Base-by-base conservation (phyloP, 2,888 invertebrate species). In the Eristalis arbustorum region DNA sequence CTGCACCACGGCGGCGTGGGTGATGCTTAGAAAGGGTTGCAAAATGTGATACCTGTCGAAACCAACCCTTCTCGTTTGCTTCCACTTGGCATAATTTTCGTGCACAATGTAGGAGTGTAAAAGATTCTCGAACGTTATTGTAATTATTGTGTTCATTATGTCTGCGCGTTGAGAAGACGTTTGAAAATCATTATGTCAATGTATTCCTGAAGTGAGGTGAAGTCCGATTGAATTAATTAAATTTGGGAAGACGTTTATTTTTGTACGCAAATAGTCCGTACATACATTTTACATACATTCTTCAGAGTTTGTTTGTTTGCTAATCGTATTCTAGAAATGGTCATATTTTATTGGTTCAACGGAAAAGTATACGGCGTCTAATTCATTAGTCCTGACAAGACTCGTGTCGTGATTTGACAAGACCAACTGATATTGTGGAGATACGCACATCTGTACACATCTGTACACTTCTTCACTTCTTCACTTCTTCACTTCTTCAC, bases 111-210 rank as follows among this genome's bases (percentile, higher is more conserved):
- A 57, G 62, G 63, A 63, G 25, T 40, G 25, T 23, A 37, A 23
- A 25, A 13, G 23, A 34, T 42, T 18, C 34, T 49, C 63, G 62
- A 34, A 42, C 57, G 57, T 77, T 34, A 77, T 49, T 61, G 61
- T 78, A 78, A 72, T 79, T 79, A 79, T 73, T 49, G 23, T 67
- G 66, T 61, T 79, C 72, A 73, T 73, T 37, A 31, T 67, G 66
- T 61, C 61, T 66, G 49, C 18, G 66, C 64, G 4, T 57, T 22
- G 42, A 34, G 6, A 56, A 59, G 71, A 64, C 31, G 22, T 64
- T 61, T 59, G 31, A 10, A 63, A 62, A 31, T 42, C 37, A 56
- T 37, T 56, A 56, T 42, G 6, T n/a, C 49, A n/a, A 6, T 49
- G 6, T 42, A 14, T 40, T 42, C 18, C 8, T 1, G 18, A n/a